phyloP scores from a whole-genome alignment of 1,140 invertebrate genomes.

The Lordiphosa collinella region DNA sequence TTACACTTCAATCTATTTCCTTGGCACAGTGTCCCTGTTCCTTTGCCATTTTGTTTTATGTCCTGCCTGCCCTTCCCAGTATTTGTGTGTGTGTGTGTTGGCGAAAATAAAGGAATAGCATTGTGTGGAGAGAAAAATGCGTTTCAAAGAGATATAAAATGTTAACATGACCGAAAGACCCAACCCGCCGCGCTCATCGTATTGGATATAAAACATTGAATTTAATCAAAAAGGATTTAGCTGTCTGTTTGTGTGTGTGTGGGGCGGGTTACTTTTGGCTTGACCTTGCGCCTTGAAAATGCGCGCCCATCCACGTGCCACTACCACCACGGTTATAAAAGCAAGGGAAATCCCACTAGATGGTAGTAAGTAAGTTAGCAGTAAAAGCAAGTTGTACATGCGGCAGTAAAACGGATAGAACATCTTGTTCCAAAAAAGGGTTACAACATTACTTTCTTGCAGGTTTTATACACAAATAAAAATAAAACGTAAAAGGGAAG shows the following conservation, averaged over 20 bases:
- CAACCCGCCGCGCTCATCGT: conserved; percentile 13
- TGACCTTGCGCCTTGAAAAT: conserved; percentile 69
- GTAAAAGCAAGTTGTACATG: conserved; percentile 32
- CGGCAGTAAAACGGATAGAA: conserved; percentile 8
- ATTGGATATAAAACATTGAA: conserved; percentile 78
- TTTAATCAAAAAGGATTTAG: conserved; percentile 78
- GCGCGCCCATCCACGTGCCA: conserved; percentile 59
- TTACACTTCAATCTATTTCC: conserved; percentile 77
- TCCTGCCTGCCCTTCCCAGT: conserved; percentile 9
- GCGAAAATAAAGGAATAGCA: conserved; percentile 35
- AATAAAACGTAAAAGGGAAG: background rate
- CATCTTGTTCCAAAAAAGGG: conserved; percentile 29
- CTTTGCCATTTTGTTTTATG: conserved; percentile 72
- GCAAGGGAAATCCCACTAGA: conserved; percentile 9
- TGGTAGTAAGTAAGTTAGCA: background rate
- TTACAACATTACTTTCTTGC: conserved; percentile 29
- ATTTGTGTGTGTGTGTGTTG: conserved; percentile 13
- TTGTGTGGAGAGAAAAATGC: conserved; percentile 65
- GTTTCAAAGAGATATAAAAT: conserved; percentile 77
- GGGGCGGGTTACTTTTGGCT: conserved; percentile 42
- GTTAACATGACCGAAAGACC: conserved; percentile 61
- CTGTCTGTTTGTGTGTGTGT: conserved; percentile 9
- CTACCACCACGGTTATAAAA: conserved; percentile 24
- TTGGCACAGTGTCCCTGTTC: conserved; percentile 23
- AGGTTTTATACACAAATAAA: too few relatives aligned